Evolutionary conservation across 2,888 invertebrate genomes (phyloP).

Genomic region (Asteroscopus sphinx): DNA sequence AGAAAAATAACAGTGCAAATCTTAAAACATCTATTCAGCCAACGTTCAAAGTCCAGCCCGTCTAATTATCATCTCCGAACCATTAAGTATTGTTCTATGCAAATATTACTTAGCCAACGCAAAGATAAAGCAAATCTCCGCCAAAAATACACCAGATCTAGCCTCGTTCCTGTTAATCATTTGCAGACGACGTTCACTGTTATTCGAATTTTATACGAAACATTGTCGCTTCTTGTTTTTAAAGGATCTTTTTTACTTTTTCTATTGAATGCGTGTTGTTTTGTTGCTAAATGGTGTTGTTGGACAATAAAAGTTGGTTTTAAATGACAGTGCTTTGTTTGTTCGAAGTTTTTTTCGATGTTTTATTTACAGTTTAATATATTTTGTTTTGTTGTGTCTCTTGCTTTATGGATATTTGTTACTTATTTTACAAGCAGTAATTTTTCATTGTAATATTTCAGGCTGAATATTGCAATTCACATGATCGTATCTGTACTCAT

Average conservation of each 20-base stretch:
- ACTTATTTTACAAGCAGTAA: too few species aligned
- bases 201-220: constrained; percentile 55
- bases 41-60: constrained; percentile 7
- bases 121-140: constrained; percentile 34
- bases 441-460: too few species aligned
- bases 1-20: background rate
- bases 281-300: constrained; percentile 23
- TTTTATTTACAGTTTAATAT: background rate
- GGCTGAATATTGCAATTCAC: too few species aligned
- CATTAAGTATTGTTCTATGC: constrained; percentile 44
- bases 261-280: constrained; percentile 33
- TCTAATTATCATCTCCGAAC: constrained; percentile 33
- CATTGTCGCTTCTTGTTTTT: constrained; percentile 27
- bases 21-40: constrained; percentile 9
- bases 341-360: background rate
- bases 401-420: too few species aligned
- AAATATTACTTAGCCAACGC: constrained; percentile 34
- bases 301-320: constrained; percentile 7
- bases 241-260: constrained; percentile 19
- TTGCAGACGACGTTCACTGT: constrained; percentile 35
- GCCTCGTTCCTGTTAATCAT: constrained; percentile 51
- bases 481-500: too few species aligned
- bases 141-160: constrained; percentile 36
- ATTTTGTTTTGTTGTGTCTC: too few species aligned
- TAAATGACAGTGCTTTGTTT: constrained; percentile 19